Percentiles rank a stretch among this genome's conserved stretches.
phyloP scores from a whole-genome alignment of 2,888 invertebrate genomes.

The Lasioglossum malachurum region DNA sequence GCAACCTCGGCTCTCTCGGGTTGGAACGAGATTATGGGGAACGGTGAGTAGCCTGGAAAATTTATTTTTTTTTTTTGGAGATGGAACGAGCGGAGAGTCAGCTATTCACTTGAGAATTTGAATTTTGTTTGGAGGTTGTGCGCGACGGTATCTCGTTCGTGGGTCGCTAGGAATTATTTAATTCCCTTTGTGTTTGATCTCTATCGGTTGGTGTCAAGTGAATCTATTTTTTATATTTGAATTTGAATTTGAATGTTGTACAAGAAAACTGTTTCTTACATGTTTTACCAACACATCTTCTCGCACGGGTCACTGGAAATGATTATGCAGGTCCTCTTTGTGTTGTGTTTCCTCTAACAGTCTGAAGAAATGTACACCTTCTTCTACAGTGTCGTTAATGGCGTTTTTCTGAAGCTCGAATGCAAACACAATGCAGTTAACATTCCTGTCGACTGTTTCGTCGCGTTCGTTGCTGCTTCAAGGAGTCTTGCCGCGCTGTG shows the following conservation, averaged over 20 bases:
- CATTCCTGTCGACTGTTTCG: background rate
- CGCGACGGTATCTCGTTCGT: background rate
- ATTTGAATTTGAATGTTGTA: background rate
- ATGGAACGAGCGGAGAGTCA: background rate
- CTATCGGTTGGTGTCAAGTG: too few relatives aligned
- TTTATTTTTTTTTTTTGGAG: background rate
- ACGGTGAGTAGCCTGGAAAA: background rate
- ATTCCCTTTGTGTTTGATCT: background rate
- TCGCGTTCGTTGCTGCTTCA: background rate
- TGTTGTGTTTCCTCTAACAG: background rate
- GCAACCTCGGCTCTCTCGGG: slow-evolving; percentile 28
- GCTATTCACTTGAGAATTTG: background rate
- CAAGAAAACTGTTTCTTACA: background rate
- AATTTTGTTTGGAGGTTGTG: background rate
- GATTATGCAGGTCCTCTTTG: background rate
- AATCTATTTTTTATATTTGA: too few relatives aligned
- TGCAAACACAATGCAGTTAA: background rate
- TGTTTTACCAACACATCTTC: too few relatives aligned
- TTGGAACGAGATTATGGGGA: background rate
- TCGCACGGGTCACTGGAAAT: background rate
- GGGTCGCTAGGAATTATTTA: background rate
- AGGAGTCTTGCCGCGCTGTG: background rate
- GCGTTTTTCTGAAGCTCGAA: background rate
- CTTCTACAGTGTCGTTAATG: background rate
- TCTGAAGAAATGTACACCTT: background rate